A percentile compares a stretch with the other conserved stretches of the same genome.
phyloP scores from a whole-genome alignment of 2,888 invertebrate genomes.

The Scrobipalpa costella region DNA sequence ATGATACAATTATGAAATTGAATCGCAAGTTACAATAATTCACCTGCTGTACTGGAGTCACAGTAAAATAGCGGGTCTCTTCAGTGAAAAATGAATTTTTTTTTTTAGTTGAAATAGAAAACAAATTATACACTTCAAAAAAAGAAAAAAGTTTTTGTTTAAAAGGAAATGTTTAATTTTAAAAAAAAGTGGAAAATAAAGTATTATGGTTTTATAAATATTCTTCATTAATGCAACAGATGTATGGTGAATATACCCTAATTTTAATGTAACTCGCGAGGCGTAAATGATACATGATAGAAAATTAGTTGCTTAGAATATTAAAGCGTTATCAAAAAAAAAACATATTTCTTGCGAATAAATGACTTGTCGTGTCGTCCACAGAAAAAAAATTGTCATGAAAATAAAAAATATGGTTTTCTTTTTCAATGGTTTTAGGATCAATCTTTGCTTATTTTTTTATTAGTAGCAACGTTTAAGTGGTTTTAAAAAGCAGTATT shows the following conservation, averaged over 20 bases:
- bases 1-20: background rate
- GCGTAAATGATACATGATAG: conserved; percentile 20
- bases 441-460: background rate
- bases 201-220: no score
- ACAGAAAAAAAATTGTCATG: conserved; percentile 2
- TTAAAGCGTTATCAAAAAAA: conserved; percentile 33
- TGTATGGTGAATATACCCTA: background rate
- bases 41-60: background rate
- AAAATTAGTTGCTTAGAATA: conserved; percentile 37
- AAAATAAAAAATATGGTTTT: background rate
- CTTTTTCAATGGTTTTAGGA: background rate
- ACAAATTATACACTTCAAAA: no score
- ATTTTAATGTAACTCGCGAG: background rate
- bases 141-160: no score
- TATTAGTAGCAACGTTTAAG: background rate
- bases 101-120: no score
- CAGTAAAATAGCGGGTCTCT: background rate
- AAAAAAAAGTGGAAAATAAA: no score
- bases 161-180: no score
- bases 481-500: no score
- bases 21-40: background rate
- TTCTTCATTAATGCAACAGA: background rate
- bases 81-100: background rate
- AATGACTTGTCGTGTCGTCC: conserved; percentile 15
- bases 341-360: conserved; percentile 19